These are phyloP conservation scores for Regulus satrapa DNA, from an alignment of 2,113 vertebrate species.

Conservation along the genomic window DNA sequence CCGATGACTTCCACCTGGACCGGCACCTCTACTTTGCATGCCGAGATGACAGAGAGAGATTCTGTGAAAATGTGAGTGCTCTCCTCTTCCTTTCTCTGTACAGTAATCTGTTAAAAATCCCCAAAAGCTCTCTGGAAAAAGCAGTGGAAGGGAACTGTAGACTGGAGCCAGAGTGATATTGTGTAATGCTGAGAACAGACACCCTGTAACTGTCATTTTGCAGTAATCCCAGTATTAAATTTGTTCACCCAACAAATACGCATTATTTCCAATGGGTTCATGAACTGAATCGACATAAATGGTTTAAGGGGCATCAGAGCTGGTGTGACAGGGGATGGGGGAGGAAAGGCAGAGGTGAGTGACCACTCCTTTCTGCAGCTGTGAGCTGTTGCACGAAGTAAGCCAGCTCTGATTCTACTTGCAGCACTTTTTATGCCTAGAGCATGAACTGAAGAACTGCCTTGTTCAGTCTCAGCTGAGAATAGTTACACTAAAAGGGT, in stretches of 20 bases:
- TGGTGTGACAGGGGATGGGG: neutral
- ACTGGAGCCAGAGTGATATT: neutral
- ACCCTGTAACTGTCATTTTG: neutral
- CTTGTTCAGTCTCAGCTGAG: neutral
- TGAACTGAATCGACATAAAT: neutral
- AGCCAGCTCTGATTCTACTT: neutral
- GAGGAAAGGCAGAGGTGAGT: neutral
- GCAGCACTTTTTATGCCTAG: neutral
- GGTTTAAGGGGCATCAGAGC: neutral
- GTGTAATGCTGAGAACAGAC: neutral
- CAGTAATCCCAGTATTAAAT: neutral
- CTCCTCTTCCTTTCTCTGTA: neutral
- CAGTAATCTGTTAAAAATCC: neutral
- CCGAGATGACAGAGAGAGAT: constrained; percentile 90
- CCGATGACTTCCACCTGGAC: constrained; percentile 94
- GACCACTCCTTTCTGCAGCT: neutral
- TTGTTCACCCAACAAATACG: neutral
- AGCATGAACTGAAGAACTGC: neutral
- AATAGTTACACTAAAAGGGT: neutral
- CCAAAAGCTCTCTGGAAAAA: neutral
- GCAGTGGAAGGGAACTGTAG: neutral
- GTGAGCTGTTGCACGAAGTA: neutral
- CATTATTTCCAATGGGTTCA: neutral
- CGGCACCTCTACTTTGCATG: constrained; percentile 93
- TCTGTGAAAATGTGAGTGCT: constrained; percentile 90